Conservation (phyloP, 2,797 vertebrate species). For the Diplodus puntazzo region DNA sequence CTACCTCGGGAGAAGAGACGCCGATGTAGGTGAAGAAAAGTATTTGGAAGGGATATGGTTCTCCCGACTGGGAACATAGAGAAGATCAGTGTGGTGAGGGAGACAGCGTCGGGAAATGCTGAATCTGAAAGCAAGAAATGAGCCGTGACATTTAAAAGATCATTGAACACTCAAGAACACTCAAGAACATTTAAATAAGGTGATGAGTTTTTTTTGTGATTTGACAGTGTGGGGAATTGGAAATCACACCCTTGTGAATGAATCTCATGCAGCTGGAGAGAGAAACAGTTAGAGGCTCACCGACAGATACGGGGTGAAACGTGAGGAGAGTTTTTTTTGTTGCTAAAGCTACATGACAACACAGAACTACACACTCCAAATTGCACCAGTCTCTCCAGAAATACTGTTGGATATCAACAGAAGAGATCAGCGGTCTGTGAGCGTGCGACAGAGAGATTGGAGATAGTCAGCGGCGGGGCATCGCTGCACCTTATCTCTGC, state of each 20-base stretch:
- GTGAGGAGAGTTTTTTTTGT: slow-evolving; percentile 7
- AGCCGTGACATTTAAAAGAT: slow-evolving; percentile 40
- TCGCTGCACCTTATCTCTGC: slow-evolving; percentile 27
- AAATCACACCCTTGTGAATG: slow-evolving; percentile 23
- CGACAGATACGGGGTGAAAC: not conserved
- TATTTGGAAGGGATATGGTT: not conserved
- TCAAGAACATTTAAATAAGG: not conserved
- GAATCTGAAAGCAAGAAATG: slow-evolving; percentile 8
- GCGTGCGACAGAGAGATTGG: slow-evolving; percentile 32
- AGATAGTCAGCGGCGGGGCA: slow-evolving; percentile 16
- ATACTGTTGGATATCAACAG: not conserved
- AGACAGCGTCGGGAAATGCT: slow-evolving; percentile 13
- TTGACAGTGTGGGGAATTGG: slow-evolving; percentile 9
- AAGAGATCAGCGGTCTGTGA: slow-evolving; percentile 26
- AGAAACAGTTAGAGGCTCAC: not conserved
- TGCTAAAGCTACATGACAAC: slow-evolving; percentile 7
- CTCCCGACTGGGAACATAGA: slow-evolving; percentile 18
- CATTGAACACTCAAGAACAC: slow-evolving; percentile 11
- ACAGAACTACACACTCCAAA: not conserved
- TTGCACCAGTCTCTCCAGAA: slow-evolving; percentile 12
- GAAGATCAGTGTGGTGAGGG: slow-evolving; percentile 12
- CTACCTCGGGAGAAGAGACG: not conserved
- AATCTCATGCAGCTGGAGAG: not conserved
- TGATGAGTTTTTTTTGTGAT: not conserved
- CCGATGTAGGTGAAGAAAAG: slow-evolving; percentile 14